Percentiles rank a stretch among this genome's conserved stretches.
These are phyloP conservation scores for Thinocorus orbignyianus DNA, from an alignment of 2,113 vertebrate species.

Conservation along the genomic window DNA sequence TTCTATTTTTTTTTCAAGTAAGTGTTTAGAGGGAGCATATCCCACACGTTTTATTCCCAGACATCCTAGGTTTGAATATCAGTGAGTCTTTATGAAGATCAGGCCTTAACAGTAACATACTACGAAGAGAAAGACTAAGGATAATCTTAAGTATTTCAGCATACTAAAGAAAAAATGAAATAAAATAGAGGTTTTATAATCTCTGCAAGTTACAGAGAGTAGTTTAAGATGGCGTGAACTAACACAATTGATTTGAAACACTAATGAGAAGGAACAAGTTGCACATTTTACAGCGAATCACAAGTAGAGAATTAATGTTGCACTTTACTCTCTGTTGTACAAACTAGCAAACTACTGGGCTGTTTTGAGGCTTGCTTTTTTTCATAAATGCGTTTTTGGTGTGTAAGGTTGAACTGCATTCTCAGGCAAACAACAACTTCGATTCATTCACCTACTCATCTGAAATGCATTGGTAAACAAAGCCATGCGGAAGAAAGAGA, in stretches of 20 bases:
- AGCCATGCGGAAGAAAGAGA: slow-evolving; percentile 60
- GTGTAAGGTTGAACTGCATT: not conserved
- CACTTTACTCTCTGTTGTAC: not conserved
- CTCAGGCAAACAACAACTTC: not conserved
- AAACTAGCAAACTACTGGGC: not conserved
- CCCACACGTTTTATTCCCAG: not conserved
- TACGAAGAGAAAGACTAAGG: not conserved
- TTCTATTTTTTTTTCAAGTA: not conserved
- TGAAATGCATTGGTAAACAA: slow-evolving; percentile 65
- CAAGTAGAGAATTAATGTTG: not conserved
- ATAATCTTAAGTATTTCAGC: not conserved
- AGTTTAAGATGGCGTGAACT: not conserved
- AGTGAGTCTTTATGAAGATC: not conserved
- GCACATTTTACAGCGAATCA: rapidly evolving
- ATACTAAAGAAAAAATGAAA: not conserved
- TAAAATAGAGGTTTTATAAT: not conserved
- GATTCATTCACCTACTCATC: slow-evolving; percentile 46
- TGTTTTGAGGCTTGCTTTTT: not conserved
- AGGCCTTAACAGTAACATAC: not conserved
- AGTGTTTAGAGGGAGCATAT: not conserved
- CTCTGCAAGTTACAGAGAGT: not conserved
- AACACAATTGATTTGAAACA: not conserved
- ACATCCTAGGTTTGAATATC: not conserved
- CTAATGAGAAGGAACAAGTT: not conserved
- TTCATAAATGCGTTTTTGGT: not conserved